Evolutionary conservation across 2,113 vertebrate genomes (phyloP).

Genomic region (Apeltes quadracus): DNA sequence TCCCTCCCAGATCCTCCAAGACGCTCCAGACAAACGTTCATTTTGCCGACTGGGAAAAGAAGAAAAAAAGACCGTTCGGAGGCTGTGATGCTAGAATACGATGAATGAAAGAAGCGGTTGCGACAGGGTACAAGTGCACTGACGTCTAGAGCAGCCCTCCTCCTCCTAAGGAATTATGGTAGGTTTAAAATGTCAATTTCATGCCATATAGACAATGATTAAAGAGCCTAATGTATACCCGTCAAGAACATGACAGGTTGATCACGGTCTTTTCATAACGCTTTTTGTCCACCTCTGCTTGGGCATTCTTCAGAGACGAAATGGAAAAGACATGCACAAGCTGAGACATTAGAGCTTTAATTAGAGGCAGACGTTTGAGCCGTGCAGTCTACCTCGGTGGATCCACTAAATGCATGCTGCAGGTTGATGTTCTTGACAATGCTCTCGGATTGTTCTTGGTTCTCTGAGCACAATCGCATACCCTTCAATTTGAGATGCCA

Average conservation of each 20-base stretch:
- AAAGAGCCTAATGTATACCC: slow-evolving; percentile 79
- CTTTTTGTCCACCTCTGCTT: slow-evolving; percentile 68
- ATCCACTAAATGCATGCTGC: slow-evolving; percentile 46
- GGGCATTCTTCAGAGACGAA: slow-evolving; percentile 47
- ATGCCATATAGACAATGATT: slow-evolving; percentile 79
- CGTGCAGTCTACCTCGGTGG: slow-evolving; percentile 48
- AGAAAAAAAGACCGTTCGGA: slow-evolving; percentile 38
- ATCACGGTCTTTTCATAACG: slow-evolving; percentile 74
- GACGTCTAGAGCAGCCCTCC: slow-evolving; percentile 48
- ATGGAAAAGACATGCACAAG: slow-evolving; percentile 55
- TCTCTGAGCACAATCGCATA: slow-evolving; percentile 39
- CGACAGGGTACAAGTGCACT: slow-evolving; percentile 34
- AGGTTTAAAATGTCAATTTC: slow-evolving; percentile 82
- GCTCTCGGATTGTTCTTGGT: slow-evolving; percentile 51
- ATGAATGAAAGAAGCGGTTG: slow-evolving; percentile 52
- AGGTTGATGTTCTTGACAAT: slow-evolving; percentile 47
- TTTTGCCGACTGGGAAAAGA: slow-evolving; percentile 31
- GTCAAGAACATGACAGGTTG: slow-evolving; percentile 78
- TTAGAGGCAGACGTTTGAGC: slow-evolving; percentile 53
- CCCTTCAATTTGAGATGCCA: slow-evolving; percentile 43
- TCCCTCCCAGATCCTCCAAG: neutral
- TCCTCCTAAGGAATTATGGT: slow-evolving; percentile 41
- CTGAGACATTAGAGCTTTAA: slow-evolving; percentile 69
- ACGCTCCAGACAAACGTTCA: neutral
- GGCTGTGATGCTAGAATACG: slow-evolving; percentile 40